Base-by-base conservation (phyloP, 2,888 invertebrate genomes). In the Cephus pulcher region DNA sequence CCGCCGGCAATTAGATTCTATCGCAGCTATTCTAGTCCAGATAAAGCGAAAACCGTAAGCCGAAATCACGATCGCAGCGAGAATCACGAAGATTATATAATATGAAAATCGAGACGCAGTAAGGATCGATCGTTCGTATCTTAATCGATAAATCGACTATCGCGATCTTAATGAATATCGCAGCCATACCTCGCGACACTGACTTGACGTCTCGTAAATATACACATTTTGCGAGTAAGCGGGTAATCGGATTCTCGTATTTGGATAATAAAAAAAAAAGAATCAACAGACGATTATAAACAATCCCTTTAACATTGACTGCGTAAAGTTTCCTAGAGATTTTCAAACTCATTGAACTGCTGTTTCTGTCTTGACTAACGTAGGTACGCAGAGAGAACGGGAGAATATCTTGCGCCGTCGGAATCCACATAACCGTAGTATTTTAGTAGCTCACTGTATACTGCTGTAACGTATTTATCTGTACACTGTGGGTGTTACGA, bases 371-470 rank as follows among this genome's bases (percentile, higher is more conserved):
- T 23, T 23, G 56, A 56, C 6, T 2, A 56, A 56, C 6, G 23
- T 56, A 23, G 56, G 23, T 23, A 56, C 23, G 23, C 23, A 9
- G 9, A 56, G 56, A 23, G 56, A 56, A 56, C 56, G 56, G 15
- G 9, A 56, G 56, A 56, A 56, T 56, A 56, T 71, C 86, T 86
- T 86, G 87, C 70, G 81, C 86, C 86, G 85, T 82, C 86, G 86
- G 85, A 79, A 83, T 84, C 81, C 81, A 79, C 79, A 82, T 81
- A 32, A 71, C 71, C 33, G 12, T 71, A 32, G 32, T 71, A 34
- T 71, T 71, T 33, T 32, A 12, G 12, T 56, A 56, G 15, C 71
- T 32, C 71, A 23, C 33, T 32, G 33, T 71, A 32, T 71, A 32
- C 15, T 30, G 56, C 23, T 6, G 23, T 56, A 56, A 15, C 23